Base-by-base conservation (phyloP, 2,797 vertebrate genomes). In the Anguilla megastoma region DNA sequence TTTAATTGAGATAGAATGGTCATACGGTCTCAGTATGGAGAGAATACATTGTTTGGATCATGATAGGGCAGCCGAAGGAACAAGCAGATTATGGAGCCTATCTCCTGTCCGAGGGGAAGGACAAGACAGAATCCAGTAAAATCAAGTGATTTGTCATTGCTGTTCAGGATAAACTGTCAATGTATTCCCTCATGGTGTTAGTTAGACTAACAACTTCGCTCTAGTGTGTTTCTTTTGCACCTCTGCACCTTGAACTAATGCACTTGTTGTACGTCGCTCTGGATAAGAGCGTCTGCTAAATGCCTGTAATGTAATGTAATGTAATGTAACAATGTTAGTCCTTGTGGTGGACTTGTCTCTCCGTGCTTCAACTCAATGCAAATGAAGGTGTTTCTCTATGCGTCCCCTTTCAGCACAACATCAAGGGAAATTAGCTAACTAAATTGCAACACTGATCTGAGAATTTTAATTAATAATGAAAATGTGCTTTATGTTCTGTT, bases 391-490 rank as follows among this genome's bases (percentile, higher is more conserved):
- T 79, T 45, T 4, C 14, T 21, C 30, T 18, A 24, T 79, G 33
- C 74, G 1, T 79, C 4, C 18, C 0, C 5, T 41, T 79, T 76
- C 71, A 27, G 63, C 12, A 36, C 33, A 41, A 24, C 79, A 45
- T 50, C 21, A 50, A 10, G 79, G n/a, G 41, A 82, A 9, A 45
- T 50, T 0, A 48, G 36, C 14, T 48, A 10, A 16, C 30, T 45
- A 48, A 50, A 50, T n/a, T 82, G 79, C 50, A n/a, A n/a, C 2
- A 48, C 8, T 80, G 21, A 80, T 45, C 36, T 48, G 45, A 50
- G 1, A 24, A 48, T 82, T 82, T 82, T 24, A 82, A 50, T 82
- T n/a, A 82, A 50, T 82, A 82, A 82, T 50, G 24, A 50, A 50
- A 50, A 50, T 82, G 79, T 82, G 79, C 18, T 14, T 82, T 82